Conservation (phyloP, 2,113 vertebrate species). For the Capreolus pygargus region DNA sequence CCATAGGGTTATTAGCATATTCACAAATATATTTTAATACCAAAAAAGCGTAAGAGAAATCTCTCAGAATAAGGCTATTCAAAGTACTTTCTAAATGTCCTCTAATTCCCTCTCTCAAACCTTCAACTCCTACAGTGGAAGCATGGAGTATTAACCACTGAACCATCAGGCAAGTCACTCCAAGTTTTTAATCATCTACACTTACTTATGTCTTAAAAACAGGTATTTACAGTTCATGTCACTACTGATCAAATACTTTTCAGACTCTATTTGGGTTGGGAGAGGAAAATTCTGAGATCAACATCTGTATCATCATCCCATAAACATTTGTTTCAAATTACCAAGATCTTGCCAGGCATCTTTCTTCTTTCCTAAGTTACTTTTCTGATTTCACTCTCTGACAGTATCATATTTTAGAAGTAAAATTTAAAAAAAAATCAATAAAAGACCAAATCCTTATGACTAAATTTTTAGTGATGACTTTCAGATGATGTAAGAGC, state of each 20-base stretch:
- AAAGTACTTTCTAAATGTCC: constrained; percentile 17
- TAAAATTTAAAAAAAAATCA: background rate
- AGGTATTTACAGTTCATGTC: background rate
- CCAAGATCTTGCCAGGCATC: background rate
- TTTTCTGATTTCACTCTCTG: background rate
- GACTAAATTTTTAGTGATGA: background rate
- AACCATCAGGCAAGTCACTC: background rate
- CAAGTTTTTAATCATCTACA: background rate
- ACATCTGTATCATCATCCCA: background rate
- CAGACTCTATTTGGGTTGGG: background rate
- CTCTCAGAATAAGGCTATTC: background rate
- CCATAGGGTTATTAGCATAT: background rate
- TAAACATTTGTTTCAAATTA: background rate
- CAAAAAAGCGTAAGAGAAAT: background rate
- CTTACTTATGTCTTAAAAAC: background rate
- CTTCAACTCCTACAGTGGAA: background rate
- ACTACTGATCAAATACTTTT: background rate
- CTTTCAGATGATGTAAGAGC: background rate
- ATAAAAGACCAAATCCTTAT: background rate
- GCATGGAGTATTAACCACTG: background rate
- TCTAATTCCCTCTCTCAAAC: background rate
- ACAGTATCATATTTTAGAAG: background rate
- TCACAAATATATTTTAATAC: constrained; percentile 19
- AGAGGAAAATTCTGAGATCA: background rate
- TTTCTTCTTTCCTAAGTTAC: background rate